Base-by-base conservation (phyloP, 2,888 invertebrate species). In the Xanthorhoe designata region DNA sequence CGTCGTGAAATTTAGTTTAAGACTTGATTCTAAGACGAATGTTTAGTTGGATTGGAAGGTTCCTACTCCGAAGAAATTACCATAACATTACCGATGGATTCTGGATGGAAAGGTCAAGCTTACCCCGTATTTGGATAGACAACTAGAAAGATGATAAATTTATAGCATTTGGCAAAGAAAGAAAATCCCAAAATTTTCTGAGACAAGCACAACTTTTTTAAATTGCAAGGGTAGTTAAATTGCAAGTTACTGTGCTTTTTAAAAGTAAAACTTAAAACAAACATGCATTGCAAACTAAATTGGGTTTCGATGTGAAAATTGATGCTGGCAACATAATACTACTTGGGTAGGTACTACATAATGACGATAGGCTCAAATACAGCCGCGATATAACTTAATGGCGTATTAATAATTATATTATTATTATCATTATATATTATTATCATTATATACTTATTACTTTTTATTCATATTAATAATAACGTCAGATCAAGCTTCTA, bases 241-340 rank as follows among this genome's bases (percentile, higher is more conserved):
- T 55, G 42, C 38, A 56, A 51, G 5, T 62, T 53, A 45, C n/a
- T 18, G 52, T 57, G 57, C 45, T 45, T 24, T 18, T 24, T 9
- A 55, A 35, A 51, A 17, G n/a, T 53, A 42, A 2, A 10, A 50
- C 15, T 38, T 54, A 15, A 35, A 58, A 58, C 56, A 57, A 61
- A 54, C 66, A 66, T 66, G 61, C 65, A 54, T 55, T 17, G 45
- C 53, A 64, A 64, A 57, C 13, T 49, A 51, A 57, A 49, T 1
- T 49, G 29, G 45, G 45, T 15, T 47, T 38, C 15, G 15, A 2
- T 45, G 38, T 42, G 7, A 45, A 56, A 55, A 50, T 50, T 50
- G 10, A 55, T 35, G 55, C 51, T 55, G 13, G 47, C 60, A 57
- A 61, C 42, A n/a, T 38, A 65, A 47, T 42, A 42, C 42, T 13